Conservation (phyloP, 1,140 invertebrate species). For the Brachystomella parvula region DNA sequence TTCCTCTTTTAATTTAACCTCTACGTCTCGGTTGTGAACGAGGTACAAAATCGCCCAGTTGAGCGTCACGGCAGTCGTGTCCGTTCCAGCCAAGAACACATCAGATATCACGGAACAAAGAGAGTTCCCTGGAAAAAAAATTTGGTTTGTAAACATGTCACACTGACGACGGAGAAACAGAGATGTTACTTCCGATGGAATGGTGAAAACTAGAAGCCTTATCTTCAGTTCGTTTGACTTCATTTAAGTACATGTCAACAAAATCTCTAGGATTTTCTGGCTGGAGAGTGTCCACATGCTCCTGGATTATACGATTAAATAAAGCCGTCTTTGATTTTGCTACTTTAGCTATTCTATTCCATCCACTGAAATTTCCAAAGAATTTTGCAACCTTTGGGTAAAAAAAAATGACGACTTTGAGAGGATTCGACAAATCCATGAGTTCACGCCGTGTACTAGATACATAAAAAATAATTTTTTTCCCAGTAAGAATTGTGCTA, state of each 20-base stretch:
- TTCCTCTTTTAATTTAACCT: slow-evolving; percentile 56
- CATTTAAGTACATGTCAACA: slow-evolving; percentile 7
- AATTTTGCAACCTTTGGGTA: slow-evolving; percentile 2
- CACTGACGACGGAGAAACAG: neutral
- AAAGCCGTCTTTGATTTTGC: neutral
- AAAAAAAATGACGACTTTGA: neutral
- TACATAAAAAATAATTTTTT: neutral
- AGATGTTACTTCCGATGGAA: neutral
- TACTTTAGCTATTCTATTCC: neutral
- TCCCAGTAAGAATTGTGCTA: neutral
- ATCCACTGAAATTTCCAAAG: neutral
- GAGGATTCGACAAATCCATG: neutral
- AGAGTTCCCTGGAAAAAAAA: neutral
- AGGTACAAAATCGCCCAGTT: slow-evolving; percentile 51
- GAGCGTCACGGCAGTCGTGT: slow-evolving; percentile 56
- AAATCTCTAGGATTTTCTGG: neutral
- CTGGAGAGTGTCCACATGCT: neutral
- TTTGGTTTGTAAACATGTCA: neutral
- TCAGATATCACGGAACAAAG: slow-evolving; percentile 33
- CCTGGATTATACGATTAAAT: neutral
- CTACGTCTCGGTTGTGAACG: slow-evolving; percentile 50
- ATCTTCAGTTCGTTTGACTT: neutral
- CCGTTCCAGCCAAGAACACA: slow-evolving; percentile 43
- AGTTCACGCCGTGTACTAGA: neutral
- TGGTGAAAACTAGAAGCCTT: neutral